phyloP scores from a whole-genome alignment of 2,888 invertebrate species.

The Schizaphis graminum region DNA sequence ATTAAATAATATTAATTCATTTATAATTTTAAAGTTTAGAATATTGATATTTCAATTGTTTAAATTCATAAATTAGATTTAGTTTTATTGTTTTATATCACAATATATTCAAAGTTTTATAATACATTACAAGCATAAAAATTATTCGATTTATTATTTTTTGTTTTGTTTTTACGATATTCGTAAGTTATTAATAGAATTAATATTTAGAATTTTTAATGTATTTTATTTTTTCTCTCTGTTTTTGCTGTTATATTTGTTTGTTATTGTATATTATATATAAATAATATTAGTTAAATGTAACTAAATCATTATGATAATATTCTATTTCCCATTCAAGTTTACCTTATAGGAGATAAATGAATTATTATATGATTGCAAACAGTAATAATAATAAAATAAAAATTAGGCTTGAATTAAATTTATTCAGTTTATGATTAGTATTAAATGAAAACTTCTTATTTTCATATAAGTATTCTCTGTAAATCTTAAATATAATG shows the following conservation, averaged over 20 bases:
- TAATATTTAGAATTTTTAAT: neutral
- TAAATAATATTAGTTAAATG: no score
- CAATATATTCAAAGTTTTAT: neutral
- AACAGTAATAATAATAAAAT: no score
- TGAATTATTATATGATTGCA: no score
- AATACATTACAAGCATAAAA: neutral
- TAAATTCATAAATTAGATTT: neutral
- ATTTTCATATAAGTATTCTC: neutral
- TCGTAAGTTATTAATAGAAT: neutral
- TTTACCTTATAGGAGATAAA: no score
- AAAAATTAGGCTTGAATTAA: neutral
- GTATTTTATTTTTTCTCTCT: no score
- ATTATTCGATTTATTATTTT: neutral
- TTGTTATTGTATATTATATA: no score
- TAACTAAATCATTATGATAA: no score
- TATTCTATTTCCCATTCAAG: no score
- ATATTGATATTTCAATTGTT: no score
- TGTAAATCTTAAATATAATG: neutral
- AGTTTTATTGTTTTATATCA: neutral
- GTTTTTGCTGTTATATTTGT: no score
- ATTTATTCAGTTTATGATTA: neutral
- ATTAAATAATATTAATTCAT: neutral
- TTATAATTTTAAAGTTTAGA: neutral
- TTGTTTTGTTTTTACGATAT: neutral
- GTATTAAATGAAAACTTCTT: neutral